Evolutionary conservation across 2,113 vertebrate genomes (phyloP), one percentile per base, ranked within the genome.

Genomic region (Alethe castanea): DNA sequence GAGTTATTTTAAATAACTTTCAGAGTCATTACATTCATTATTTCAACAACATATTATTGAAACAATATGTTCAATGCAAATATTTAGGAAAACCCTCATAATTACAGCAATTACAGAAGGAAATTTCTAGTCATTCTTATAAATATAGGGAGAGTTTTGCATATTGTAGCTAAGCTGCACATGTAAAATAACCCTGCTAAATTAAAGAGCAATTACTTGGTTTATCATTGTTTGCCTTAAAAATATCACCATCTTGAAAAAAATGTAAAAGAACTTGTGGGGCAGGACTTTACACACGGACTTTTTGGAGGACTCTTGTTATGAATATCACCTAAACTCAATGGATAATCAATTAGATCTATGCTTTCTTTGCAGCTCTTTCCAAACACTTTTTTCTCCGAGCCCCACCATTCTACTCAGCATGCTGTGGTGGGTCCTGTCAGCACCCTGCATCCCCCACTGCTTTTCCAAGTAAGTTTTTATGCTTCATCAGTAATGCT

Each of bases 401-500:
- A 54, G 96, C 98, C 69, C 98, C 97, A 0, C 98, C 98, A 85
- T 98, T 99, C 98, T 98, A 98, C 97, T 96, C 98, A 9, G 92
- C 98, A 7, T 99, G 98, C 98, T 99, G 96, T 2, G 98, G 98
- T 98, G 98, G 98, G 98, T 99, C 99, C 98, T 98, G 98, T 97
- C 98, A 98, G 94, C 96, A 97, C 96, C 97, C 98, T 71, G 95
- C 96, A 62, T 97, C 98, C 97, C 98, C 98, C 98, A 98, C 97
- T 98, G 98, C 98, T 98, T 99, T 98, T 98, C 97, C 98, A 99
- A 99, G 99, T 98, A 99, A 99, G 99, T 98, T 98, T 98, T 98
- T 98, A 98, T 98, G 98, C 98, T 98, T 98, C 98, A 99, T 99
- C 99, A 98, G 98, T 98, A 97, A 99, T 98, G 98, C 98, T 98